A percentile compares a stretch with the other conserved stretches of the same genome.
These are phyloP conservation scores for Phrynosoma blainvillii DNA, from an alignment of 2,113 vertebrate genomes.

Conservation along the genomic window DNA sequence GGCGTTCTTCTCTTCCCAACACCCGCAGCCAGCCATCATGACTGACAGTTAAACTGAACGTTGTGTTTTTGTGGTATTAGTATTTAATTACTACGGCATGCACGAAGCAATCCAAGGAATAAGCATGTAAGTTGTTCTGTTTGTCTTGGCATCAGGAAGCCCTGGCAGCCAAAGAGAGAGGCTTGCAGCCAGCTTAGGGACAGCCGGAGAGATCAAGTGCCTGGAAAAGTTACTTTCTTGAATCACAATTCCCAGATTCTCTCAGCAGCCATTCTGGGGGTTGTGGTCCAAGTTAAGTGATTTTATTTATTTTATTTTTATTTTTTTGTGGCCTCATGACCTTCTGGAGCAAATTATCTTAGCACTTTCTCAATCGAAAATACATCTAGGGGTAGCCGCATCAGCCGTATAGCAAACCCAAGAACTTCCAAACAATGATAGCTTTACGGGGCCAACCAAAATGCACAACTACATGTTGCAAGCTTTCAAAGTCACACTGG, in stretches of 20 bases:
- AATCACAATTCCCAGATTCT: background rate
- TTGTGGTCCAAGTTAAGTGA: too few relatives aligned
- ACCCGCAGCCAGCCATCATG: slow-evolving; percentile 16
- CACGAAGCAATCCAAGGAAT: slow-evolving; percentile 61
- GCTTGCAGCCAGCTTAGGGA: background rate
- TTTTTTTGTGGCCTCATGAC: too few relatives aligned
- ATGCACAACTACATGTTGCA: too few relatives aligned
- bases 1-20: slow-evolving; percentile 35
- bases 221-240: background rate
- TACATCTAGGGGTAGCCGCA: too few relatives aligned
- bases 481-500: too few relatives aligned
- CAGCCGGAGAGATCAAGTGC: background rate
- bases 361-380: too few relatives aligned
- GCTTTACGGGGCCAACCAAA: too few relatives aligned
- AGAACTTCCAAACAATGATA: too few relatives aligned
- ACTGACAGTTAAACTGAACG: slow-evolving; percentile 63
- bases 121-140: slow-evolving; percentile 55
- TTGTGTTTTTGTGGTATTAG: slow-evolving; percentile 62
- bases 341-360: too few relatives aligned
- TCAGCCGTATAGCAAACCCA: too few relatives aligned
- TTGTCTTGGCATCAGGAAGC: slow-evolving; percentile 65
- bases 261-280: background rate
- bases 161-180: slow-evolving; percentile 39
- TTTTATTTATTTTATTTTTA: too few relatives aligned
- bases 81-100: slow-evolving; percentile 75